Evolutionary conservation across 2,888 invertebrate species (phyloP).

Genomic region (Torymus aiolomorphi): DNA sequence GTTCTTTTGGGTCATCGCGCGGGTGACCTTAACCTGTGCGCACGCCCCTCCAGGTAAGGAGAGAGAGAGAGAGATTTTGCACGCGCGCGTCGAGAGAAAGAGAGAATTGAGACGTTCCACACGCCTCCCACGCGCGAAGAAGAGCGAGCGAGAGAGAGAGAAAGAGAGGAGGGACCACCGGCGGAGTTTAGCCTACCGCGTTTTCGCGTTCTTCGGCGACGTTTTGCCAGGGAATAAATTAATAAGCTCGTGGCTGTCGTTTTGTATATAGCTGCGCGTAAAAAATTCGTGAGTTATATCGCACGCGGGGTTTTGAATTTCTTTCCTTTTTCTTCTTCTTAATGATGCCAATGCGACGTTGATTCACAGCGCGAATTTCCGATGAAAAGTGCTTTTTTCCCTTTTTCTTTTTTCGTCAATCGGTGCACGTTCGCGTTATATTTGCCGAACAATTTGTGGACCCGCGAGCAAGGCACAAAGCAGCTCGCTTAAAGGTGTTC

Average conservation of each 20-base stretch:
- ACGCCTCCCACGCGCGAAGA: slow-evolving; percentile 44
- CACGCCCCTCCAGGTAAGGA: slow-evolving; percentile 6
- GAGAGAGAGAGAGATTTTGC: slow-evolving; percentile 8
- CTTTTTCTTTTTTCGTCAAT: too few species aligned
- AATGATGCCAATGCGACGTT: too few species aligned
- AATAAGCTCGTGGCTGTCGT: slow-evolving; percentile 21
- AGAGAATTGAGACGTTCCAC: slow-evolving; percentile 49
- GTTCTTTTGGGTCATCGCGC: slow-evolving; percentile 50
- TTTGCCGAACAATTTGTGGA: too few species aligned
- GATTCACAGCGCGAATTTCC: too few species aligned
- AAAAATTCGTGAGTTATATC: too few species aligned
- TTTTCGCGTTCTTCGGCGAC: not conserved
- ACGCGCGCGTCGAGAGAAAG: slow-evolving; percentile 15
- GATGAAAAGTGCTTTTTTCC: too few species aligned
- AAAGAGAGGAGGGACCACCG: slow-evolving; percentile 35
- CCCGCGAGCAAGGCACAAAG: too few species aligned
- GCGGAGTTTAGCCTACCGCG: slow-evolving; percentile 4
- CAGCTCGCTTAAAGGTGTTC: not conserved
- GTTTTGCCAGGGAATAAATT: slow-evolving; percentile 23
- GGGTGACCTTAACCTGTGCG: slow-evolving; percentile 45
- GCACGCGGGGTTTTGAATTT: too few species aligned
- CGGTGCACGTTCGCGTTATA: too few species aligned
- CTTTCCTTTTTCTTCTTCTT: too few species aligned
- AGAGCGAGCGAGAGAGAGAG: not conserved
- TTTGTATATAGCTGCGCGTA: not conserved